Percentiles rank a stretch among this genome's conserved stretches.
phyloP scores from a whole-genome alignment of 2,888 invertebrate species.

The Pachydiplax longipennis region DNA sequence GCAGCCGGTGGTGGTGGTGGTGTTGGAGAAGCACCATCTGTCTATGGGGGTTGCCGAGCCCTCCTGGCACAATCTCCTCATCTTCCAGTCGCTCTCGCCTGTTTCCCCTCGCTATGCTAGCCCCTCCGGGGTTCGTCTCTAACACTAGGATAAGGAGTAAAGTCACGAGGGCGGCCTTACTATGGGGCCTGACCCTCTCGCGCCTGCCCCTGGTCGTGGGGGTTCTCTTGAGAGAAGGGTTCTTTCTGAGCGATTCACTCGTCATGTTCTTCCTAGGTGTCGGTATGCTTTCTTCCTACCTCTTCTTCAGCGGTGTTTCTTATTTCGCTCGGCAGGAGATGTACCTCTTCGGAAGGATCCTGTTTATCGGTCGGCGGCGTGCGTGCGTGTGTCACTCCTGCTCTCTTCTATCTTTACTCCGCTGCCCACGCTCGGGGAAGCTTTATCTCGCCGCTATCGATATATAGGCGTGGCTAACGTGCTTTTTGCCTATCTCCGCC shows the following conservation, averaged over 20 bases:
- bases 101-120: constrained; percentile 22
- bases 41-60: not conserved
- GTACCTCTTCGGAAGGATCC: not conserved
- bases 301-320: not conserved
- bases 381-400: not conserved
- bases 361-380: not conserved
- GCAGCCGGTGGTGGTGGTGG: constrained; percentile 23
- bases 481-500: not conserved
- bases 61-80: not conserved
- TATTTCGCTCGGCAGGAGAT: not conserved
- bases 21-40: constrained; percentile 7
- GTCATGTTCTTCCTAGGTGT: not conserved
- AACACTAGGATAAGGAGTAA: constrained; percentile 34
- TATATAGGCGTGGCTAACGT: not conserved
- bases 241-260: constrained; percentile 20
- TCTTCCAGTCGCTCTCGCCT: not conserved
- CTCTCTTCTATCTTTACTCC: not conserved
- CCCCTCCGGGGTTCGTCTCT: constrained; percentile 33
- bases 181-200: constrained; percentile 11
- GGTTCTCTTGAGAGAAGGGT: constrained; percentile 8
- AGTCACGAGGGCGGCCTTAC: constrained; percentile 22
- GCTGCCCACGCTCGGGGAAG: not conserved
- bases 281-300: not conserved
- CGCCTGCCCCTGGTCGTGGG: not conserved
- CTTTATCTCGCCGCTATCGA: not conserved